Evolutionary conservation across 2,888 invertebrate species (phyloP).

Genomic region (Amblyjoppa proteus): DNA sequence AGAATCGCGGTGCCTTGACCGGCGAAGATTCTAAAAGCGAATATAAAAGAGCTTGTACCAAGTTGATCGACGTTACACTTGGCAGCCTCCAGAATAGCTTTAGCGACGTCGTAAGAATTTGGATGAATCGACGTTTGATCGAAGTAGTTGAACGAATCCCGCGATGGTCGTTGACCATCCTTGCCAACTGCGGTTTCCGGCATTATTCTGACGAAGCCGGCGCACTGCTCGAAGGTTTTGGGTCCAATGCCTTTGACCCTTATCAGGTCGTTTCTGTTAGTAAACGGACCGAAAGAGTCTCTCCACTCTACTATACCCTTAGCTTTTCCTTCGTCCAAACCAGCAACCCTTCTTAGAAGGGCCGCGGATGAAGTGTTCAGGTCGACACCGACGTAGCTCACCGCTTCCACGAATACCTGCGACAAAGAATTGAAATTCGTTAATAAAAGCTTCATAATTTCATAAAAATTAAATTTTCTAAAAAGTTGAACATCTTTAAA

Average conservation of each 20-base stretch:
- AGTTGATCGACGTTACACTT: constrained; percentile 82
- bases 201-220: constrained; percentile 92
- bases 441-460: too few relatives aligned
- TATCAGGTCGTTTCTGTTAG: constrained; percentile 91
- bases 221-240: constrained; percentile 95
- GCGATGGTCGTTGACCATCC: not conserved
- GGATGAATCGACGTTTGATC: constrained; percentile 97
- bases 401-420: constrained; percentile 92
- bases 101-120: constrained; percentile 92
- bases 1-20: constrained; percentile 77
- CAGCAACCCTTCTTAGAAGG: constrained; percentile 93
- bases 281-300: constrained; percentile 90
- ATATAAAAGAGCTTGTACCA: constrained; percentile 78
- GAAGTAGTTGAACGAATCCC: constrained; percentile 81
- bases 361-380: constrained; percentile 94
- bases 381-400: constrained; percentile 97
- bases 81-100: constrained; percentile 86
- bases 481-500: too few relatives aligned
- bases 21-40: constrained; percentile 59
- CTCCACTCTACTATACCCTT: constrained; percentile 92
- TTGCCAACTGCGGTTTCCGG: constrained; percentile 81
- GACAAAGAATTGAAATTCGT: constrained; percentile 16
- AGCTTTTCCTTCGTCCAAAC: constrained; percentile 91
- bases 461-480: too few relatives aligned
- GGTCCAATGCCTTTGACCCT: constrained; percentile 93